Base-by-base conservation (phyloP, 2,797 vertebrate genomes). In the Cossypha dichroa region DNA sequence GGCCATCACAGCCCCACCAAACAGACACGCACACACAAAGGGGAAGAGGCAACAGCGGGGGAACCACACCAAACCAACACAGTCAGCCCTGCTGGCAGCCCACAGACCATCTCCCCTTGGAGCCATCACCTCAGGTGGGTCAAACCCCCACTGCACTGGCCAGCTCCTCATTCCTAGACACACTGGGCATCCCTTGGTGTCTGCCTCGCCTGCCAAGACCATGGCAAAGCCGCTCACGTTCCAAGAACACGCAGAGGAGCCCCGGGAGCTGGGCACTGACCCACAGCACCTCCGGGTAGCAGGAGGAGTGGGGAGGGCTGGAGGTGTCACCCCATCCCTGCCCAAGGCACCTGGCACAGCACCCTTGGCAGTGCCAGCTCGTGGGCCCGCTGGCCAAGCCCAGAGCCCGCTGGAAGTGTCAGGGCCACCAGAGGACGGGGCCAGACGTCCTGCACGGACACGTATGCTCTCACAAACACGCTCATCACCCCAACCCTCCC, bases 1-100 rank as follows among this genome's bases (percentile, higher is more conserved):
- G 64, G 41, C 33, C 68, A 38, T 18, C 5, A 1, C 46, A 68
- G 17, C 28, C 26, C 51, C 3, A 0, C 1, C 13, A 55, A 6
- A 55, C 54, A 0, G 15, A 55, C 13, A 55, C n/a, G 0, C 34
- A 66, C 29, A 4, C 15, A 6, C 10, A 29, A 23, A 11, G 6
- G 15, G 49, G 43, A 26, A 28, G 14, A 62, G 80, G n/a, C 43
- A 62, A 34, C 26, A 46, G 41, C 3, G 0, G 19, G 5, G 4
- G 5, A 3, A 55, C 12, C 2, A 8, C 2, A 0, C 55, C 56
- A 15, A 46, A 73, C 3, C 40, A 17, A 16, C 0, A 0, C 0
- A 0, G 29, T 25, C 62, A 21, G 26, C 54, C 7, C 14, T 0
- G 0, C 41, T 72, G 66, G 64, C 45, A 59, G 28, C 23, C 12